A percentile compares a stretch with the other conserved stretches of the same genome.
These are phyloP conservation scores for Trachelipus rathkii DNA, from an alignment of 1,140 invertebrate genomes.

Conservation along the genomic window DNA sequence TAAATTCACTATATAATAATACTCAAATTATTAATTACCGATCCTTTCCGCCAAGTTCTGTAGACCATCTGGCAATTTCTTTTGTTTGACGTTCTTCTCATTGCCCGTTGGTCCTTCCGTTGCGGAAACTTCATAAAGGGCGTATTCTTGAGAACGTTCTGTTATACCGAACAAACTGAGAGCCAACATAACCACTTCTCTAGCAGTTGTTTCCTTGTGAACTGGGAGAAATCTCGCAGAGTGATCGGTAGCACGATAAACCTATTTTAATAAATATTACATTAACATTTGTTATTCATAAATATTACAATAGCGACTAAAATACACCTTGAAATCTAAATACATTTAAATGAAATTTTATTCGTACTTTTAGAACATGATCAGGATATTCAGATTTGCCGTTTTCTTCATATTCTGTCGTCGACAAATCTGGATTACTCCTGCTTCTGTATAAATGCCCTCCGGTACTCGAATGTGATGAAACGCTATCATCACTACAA, in stretches of 20 bases:
- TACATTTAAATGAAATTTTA: neutral
- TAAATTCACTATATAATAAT: neutral
- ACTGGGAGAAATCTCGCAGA: constrained; percentile 95
- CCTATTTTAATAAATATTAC: constrained; percentile 48
- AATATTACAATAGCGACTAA: neutral
- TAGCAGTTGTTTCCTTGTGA: constrained; percentile 95
- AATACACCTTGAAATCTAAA: neutral
- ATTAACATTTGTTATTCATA: neutral
- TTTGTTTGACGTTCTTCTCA: constrained; percentile 86
- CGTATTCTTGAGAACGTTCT: constrained; percentile 69
- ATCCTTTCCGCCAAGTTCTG: constrained; percentile 94
- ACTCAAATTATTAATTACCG: constrained; percentile 50
- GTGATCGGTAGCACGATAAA: constrained; percentile 85
- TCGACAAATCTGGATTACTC: constrained; percentile 78
- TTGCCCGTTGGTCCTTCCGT: constrained; percentile 62
- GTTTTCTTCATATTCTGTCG: constrained; percentile 55
- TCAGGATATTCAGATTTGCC: constrained; percentile 80
- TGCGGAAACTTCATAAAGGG: constrained; percentile 91
- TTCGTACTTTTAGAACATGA: constrained; percentile 78
- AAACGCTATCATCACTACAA: constrained; percentile 41
- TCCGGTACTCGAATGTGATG: constrained; percentile 42
- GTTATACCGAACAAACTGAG: constrained; percentile 94
- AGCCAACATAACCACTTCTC: constrained; percentile 96
- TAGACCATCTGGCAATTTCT: constrained; percentile 86
- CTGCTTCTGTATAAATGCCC: constrained; percentile 63